Base-by-base conservation (phyloP, 37 sponge, comb jelly and placozoan species). In the Chondrosia reniformis region DNA sequence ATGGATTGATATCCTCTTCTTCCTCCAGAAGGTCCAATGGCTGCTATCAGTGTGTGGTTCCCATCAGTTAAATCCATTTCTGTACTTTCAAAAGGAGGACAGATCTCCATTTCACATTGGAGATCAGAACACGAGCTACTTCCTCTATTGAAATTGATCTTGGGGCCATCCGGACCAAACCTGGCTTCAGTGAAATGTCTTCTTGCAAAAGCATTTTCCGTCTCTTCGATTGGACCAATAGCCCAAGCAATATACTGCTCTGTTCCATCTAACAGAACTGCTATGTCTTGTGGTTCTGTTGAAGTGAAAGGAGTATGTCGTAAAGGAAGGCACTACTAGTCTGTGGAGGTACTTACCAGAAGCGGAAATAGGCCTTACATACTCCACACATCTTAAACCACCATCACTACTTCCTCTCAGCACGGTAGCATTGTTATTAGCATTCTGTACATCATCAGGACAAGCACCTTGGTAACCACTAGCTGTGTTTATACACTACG, bases 201-300 rank as follows among this genome's bases (percentile, higher is more conserved):
- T 21, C 42, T 41, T 17, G n/a, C 24, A 25, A 39, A 69, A 40
- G 72, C 72, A 40, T 25, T 43, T 10, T 25, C 36, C 17, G 38
- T 37, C 2, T 38, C 43, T 10, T 37, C 72, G n/a, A 41, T 69
- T 13, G 72, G 72, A 24, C 89, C 89, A 42, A 81, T 58, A 12
- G 42, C 85, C 89, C 89, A 89, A 39, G 85, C 86, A 30, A 89
- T 78, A 65, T 78, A 84, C 74, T 72, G 77, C 7, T 64, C 72
- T 39, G 9, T 21, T 24, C 13, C 52, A 49, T 49, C 52, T 15
- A 49, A 49, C 52, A 15, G 15, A 10, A 59, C 28, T 19, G n/a
- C 61, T 30, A 7, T 59, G 61, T 59, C 61, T 13, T 59, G 61
- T 6, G n/a, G 6, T 30, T 59, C 61, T 59, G 61, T 15, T 19